Evolutionary conservation across 2,797 vertebrate species (phyloP).

Genomic region (Paedocypris micromegethes): DNA sequence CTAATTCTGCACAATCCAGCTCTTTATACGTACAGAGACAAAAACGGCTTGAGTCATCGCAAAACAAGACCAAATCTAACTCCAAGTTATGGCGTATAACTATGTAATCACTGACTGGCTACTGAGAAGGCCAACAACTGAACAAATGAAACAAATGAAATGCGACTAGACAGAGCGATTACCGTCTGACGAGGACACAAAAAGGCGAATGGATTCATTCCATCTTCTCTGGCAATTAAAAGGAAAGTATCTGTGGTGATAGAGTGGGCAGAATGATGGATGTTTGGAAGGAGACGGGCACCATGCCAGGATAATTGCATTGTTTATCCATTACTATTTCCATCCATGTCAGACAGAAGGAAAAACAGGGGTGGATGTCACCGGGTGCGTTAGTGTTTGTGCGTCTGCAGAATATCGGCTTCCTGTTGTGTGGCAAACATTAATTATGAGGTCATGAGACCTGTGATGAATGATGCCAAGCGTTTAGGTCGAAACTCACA

Average conservation of each 20-base stretch:
- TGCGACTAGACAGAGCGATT: conserved; percentile 50
- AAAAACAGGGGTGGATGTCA: conserved; percentile 55
- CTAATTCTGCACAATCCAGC: too few relatives aligned
- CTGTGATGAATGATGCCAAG: conserved; percentile 58
- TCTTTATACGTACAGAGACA: too few relatives aligned
- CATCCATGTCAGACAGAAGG: conserved; percentile 47
- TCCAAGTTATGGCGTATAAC: neutral
- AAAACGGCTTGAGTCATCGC: too few relatives aligned
- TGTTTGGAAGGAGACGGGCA: conserved; percentile 60
- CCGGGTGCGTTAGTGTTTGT: conserved; percentile 34
- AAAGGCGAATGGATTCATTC: conserved; percentile 44
- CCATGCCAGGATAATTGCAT: conserved; percentile 55
- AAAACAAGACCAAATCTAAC: too few relatives aligned
- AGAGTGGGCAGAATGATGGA: conserved; percentile 58
- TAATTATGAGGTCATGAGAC: conserved; percentile 53
- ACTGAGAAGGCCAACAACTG: conserved; percentile 5
- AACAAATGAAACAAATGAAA: conserved; percentile 30
- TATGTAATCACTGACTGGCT: conserved; percentile 58
- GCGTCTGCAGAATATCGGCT: conserved; percentile 26
- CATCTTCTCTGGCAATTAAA: conserved; percentile 42
- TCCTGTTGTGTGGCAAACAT: conserved; percentile 28
- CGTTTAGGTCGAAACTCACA: conserved; percentile 12
- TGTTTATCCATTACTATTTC: conserved; percentile 60
- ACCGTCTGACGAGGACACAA: conserved; percentile 51
- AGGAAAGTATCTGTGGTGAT: conserved; percentile 46